Base-by-base conservation (phyloP, 2,888 invertebrate species). In the Osmoderma eremita region DNA sequence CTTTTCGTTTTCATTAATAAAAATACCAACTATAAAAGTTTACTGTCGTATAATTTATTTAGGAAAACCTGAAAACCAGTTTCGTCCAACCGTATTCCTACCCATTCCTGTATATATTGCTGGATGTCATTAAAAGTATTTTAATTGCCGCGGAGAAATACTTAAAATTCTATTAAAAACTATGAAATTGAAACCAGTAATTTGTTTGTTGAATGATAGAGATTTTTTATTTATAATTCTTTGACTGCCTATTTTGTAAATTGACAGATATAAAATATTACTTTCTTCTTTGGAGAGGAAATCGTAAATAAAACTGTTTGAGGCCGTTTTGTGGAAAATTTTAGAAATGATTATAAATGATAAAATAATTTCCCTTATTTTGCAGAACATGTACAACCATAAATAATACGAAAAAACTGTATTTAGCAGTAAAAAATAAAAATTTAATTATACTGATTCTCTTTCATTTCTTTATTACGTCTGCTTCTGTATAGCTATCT, bases 81-180 rank as follows among this genome's bases (percentile, higher is more conserved):
- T 51, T 8, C 17, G 24, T 48, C 10, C 30, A 48, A 30, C 24
- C 13, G 15, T 51, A 51, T 24, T 51, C 50, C 24, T 51, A 15
- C 24, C 24, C 30, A 51, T 51, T 22, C 13, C 50, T 30, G 30
- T 30, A 30, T 30, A 30, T 30, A 8, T 30, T 30, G 30, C 22
- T 22, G n/a, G 24, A 42, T 42, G 42, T 13, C 56, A 41, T 56
- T 42, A 56, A 56, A 41, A 22, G 56, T 41, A 12, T 18, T 24
- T 56, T 56, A 56, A 56, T 56, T 39, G 42, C 56, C 10, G 42
- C 5, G 10, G 24, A 56, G 56, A 56, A 56, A 41, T 56, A 42
- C 15, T 56, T 41, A 22, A 56, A 22, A 18, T 56, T 22, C 56
- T 42, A 20, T 56, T 56, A 56, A 41, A 48, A 56, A 56, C 30